phyloP scores from a whole-genome alignment of 1,140 invertebrate genomes.

The Lamellibrachia luymesi region DNA sequence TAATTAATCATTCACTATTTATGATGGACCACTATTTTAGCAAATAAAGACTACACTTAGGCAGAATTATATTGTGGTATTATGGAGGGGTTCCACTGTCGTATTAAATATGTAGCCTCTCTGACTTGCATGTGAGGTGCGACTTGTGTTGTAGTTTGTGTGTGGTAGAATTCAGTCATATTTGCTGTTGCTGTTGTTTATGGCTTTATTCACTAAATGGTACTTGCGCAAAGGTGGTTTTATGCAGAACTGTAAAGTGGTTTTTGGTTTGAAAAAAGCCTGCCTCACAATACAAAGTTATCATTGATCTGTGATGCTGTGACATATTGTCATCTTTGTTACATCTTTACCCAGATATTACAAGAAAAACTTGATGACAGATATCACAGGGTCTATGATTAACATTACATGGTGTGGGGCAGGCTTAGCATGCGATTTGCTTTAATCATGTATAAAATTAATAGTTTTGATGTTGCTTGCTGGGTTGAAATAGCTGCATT shows the following conservation, averaged over 20 bases:
- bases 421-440: background rate
- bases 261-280: background rate
- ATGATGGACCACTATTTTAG: background rate
- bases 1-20: background rate
- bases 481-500: background rate
- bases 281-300: background rate
- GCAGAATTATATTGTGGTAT: background rate
- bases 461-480: background rate
- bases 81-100: background rate
- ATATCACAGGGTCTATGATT: background rate
- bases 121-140: background rate
- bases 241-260: background rate
- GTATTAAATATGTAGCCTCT: background rate
- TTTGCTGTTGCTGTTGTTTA: background rate
- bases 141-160: background rate
- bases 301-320: background rate
- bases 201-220: background rate
- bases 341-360: no score
- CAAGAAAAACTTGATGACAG: background rate
- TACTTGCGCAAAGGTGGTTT: background rate
- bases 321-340: background rate
- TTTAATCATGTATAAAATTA: background rate
- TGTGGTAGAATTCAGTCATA: background rate
- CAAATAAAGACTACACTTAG: background rate
- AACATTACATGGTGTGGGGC: background rate